These are phyloP conservation scores for Pituophis catenifer DNA, from an alignment of 2,113 vertebrate species.

Conservation along the genomic window DNA sequence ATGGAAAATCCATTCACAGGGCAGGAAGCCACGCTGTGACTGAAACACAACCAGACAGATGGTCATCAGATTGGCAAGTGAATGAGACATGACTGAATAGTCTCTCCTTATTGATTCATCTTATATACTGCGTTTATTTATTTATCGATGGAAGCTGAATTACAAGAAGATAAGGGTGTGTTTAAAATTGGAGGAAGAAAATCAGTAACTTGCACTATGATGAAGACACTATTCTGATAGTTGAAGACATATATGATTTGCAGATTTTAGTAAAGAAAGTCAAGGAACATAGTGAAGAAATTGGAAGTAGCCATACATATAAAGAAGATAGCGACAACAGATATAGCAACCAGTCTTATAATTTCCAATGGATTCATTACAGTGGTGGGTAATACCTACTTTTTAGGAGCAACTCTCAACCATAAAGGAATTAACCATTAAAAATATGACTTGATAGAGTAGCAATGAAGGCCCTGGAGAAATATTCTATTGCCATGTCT, in stretches of 20 bases:
- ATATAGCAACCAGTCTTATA: background rate
- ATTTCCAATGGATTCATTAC: background rate
- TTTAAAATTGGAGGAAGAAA: background rate
- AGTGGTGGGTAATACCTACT: background rate
- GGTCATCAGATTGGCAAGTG: background rate
- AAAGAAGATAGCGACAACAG: background rate
- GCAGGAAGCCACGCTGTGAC: background rate
- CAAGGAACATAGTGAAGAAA: background rate
- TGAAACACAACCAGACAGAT: background rate
- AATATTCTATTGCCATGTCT: background rate
- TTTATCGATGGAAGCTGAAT: background rate
- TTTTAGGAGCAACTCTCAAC: background rate
- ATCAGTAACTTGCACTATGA: background rate
- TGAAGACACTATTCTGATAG: background rate
- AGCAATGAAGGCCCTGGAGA: background rate
- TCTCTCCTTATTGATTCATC: background rate
- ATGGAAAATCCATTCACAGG: background rate
- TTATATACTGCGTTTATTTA: background rate
- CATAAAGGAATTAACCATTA: background rate
- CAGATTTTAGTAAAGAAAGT: background rate
- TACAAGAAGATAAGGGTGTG: background rate
- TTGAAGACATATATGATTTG: background rate
- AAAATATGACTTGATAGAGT: background rate
- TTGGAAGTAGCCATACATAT: background rate
- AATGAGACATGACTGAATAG: background rate